Base-by-base conservation (phyloP, 2,797 vertebrate genomes). In the Echeneis naucrates region DNA sequence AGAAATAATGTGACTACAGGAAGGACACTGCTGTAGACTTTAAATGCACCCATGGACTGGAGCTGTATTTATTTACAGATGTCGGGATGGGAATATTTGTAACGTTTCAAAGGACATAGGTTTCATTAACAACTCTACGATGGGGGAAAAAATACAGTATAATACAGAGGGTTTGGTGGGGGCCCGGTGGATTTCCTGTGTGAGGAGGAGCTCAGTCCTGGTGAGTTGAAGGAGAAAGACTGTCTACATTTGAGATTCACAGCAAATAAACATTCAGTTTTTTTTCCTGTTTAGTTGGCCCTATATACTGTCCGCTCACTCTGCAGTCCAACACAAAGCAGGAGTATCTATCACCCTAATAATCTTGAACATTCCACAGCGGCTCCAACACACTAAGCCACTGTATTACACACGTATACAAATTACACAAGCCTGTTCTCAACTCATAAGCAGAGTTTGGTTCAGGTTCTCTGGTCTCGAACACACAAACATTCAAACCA, bases 31-130 rank as follows among this genome's bases (percentile, higher is more conserved):
- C 81, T 83, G 86, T 80, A 81, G 86, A 90, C 83, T 72, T 50
- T 68, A 38, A 86, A 75, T 82, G 87, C 81, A 87, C 78, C 83
- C 67, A 59, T 75, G 84, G 81, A 89, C 75, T 69, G 71, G 67
- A 78, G 74, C 76, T 81, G 73, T 82, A 84, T 86, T 88, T 91
- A 92, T 92, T 90, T 92, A 92, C 92, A 92, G 67, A 74, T 67
- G 72, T 69, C 67, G 66, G 52, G 48, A 72, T 85, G 75, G 68
- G 77, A 81, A 42, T 81, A 79, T 68, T 68, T 68, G 51, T 69
- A 78, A 84, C 60, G 81, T 70, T 78, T 84, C 72, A 73, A 68
- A 64, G 71, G 55, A 68, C 57, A 54, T 47, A 71, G 35, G 72
- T 85, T 83, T 84, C 67, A 72, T 62, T 82, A 81, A 76, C 81